Conservation (phyloP, 1,140 invertebrate species). For the Anoplophora glabripennis region DNA sequence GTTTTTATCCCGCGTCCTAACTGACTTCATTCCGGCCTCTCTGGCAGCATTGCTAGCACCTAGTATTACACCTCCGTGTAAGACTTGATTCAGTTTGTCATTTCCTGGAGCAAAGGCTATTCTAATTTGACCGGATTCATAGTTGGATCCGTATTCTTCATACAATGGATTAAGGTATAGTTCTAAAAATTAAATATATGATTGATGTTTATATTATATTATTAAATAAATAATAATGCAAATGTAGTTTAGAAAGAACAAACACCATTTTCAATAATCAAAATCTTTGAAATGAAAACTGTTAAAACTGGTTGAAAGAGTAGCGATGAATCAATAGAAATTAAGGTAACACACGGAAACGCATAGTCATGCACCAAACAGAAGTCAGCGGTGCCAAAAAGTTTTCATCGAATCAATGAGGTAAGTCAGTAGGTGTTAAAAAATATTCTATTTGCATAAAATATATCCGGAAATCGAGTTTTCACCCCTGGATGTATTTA, state of each 20-base stretch:
- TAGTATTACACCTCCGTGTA: constrained; percentile 49
- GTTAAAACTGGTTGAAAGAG: not conserved
- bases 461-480: too few relatives aligned
- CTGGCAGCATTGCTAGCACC: constrained; percentile 41
- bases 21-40: too few relatives aligned
- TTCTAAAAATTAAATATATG: too few relatives aligned
- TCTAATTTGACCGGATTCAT: constrained; percentile 53
- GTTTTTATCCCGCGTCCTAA: constrained; percentile 36
- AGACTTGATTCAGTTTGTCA: constrained; percentile 35
- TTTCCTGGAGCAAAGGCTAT: constrained; percentile 52
- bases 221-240: too few relatives aligned
- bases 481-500: too few relatives aligned
- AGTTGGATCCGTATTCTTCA: constrained; percentile 53
- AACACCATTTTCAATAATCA: constrained; percentile 1
- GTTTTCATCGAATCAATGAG: not conserved
- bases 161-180: constrained; percentile 57
- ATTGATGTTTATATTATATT: too few relatives aligned
- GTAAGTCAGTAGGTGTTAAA: not conserved
- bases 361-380: not conserved
- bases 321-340: not conserved
- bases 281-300: not conserved
- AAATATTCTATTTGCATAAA: too few relatives aligned
- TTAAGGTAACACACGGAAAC: not conserved
- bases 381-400: not conserved
- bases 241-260: constrained; percentile 46